A percentile compares a stretch with the other conserved stretches of the same genome.
Evolutionary conservation across 1,140 invertebrate species (phyloP).

Genomic region (Mamestra configurata): DNA sequence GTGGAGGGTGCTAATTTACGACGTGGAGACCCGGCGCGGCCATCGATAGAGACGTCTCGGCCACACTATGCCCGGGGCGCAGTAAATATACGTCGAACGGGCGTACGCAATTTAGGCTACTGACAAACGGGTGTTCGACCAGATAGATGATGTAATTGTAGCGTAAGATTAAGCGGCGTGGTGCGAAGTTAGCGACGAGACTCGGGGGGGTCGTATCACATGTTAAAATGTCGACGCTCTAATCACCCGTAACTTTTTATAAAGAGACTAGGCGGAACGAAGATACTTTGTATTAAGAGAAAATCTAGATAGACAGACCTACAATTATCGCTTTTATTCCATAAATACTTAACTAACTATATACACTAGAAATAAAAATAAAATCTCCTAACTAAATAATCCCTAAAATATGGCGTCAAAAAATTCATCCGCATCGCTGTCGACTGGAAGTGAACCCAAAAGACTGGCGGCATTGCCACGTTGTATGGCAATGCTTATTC

Average conservation of each 20-base stretch:
- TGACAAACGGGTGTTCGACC: conserved; percentile 45
- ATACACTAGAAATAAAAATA: too few species aligned
- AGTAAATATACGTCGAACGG: conserved; percentile 44
- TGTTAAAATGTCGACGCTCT: conserved; percentile 8
- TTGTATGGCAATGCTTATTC: too few species aligned
- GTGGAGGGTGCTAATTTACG: conserved; percentile 49
- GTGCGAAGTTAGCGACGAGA: conserved; percentile 2
- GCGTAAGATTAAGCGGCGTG: conserved; percentile 34
- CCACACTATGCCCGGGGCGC: conserved; percentile 27
- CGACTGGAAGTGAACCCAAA: too few species aligned
- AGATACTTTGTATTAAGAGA: neutral
- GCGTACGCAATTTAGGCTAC: conserved; percentile 47
- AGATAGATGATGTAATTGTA: conserved; percentile 47
- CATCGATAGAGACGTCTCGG: conserved; percentile 47
- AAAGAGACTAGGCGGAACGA: too few species aligned
- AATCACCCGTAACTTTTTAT: conserved; percentile 13
- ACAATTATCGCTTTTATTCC: neutral
- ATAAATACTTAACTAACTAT: too few species aligned
- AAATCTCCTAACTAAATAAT: too few species aligned
- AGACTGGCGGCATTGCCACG: too few species aligned
- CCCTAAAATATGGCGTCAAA: too few species aligned
- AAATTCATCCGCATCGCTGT: too few species aligned
- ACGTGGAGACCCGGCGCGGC: conserved; percentile 33
- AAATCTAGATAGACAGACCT: neutral
- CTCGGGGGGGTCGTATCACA: conserved; percentile 23